These are phyloP conservation scores for Dolichoris vasculosae DNA, from an alignment of 1,140 invertebrate species.

Conservation along the genomic window DNA sequence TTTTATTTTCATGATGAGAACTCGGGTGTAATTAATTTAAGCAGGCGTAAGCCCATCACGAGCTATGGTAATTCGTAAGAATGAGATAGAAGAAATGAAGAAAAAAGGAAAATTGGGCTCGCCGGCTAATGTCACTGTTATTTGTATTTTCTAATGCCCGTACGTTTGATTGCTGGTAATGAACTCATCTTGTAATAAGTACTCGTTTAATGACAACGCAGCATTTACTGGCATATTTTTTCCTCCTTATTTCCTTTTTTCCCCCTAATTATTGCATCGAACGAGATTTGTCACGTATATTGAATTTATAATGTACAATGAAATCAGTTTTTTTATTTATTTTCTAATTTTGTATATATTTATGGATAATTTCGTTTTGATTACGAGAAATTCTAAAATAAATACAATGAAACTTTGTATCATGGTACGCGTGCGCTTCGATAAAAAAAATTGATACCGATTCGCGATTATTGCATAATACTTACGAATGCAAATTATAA, in stretches of 20 bases:
- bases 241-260: not conserved
- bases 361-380: too few relatives aligned
- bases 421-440: too few relatives aligned
- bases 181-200: slow-evolving; percentile 21
- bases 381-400: too few relatives aligned
- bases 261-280: not conserved
- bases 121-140: slow-evolving; percentile 27
- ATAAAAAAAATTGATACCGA: too few relatives aligned
- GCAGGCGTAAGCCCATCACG: slow-evolving; percentile 19
- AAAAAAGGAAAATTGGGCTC: not conserved
- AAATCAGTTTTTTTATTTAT: not conserved
- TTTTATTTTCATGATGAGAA: not conserved
- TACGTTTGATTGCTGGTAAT: slow-evolving; percentile 21
- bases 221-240: not conserved
- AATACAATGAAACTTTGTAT: too few relatives aligned
- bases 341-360: too few relatives aligned
- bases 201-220: not conserved
- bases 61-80: slow-evolving; percentile 28
- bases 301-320: not conserved
- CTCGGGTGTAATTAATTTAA: slow-evolving; percentile 29
- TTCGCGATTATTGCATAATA: too few relatives aligned
- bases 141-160: slow-evolving; percentile 36
- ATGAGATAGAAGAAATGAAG: not conserved
- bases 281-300: not conserved
- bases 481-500: too few relatives aligned